A percentile compares a stretch with the other conserved stretches of the same genome.
These are phyloP conservation scores for Polyergus mexicanus DNA, from an alignment of 1,140 invertebrate species.

Conservation along the genomic window DNA sequence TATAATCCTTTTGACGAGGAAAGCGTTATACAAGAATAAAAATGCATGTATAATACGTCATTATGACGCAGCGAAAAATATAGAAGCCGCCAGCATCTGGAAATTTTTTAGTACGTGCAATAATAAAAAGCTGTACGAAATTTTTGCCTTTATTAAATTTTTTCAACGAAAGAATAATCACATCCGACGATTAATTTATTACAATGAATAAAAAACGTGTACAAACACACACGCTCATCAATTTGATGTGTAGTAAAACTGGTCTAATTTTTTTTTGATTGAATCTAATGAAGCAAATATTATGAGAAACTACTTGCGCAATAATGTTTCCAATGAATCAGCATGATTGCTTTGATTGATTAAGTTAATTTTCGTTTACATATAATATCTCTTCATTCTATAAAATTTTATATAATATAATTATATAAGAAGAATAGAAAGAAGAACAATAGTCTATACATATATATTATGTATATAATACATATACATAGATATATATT, in stretches of 20 bases:
- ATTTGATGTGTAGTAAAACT: too few relatives aligned
- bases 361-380: neutral
- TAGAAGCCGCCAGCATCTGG: neutral
- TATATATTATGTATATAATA: neutral
- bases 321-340: too few relatives aligned
- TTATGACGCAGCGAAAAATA: neutral
- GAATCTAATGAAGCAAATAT: too few relatives aligned
- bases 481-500: neutral
- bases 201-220: neutral
- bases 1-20: neutral
- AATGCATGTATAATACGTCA: constrained; percentile 1
- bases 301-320: too few relatives aligned
- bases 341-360: too few relatives aligned
- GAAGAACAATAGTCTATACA: neutral
- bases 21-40: constrained; percentile 18
- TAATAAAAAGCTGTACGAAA: neutral
- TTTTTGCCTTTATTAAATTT: neutral
- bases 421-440: neutral
- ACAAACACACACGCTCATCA: too few relatives aligned
- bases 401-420: neutral
- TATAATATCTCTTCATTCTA: neutral
- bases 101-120: neutral
- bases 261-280: too few relatives aligned
- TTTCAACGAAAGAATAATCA: neutral
- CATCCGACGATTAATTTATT: neutral